Evolutionary conservation across 1,140 invertebrate genomes (phyloP), one percentile per base, ranked within the genome.

Genomic region (Lerema accius): DNA sequence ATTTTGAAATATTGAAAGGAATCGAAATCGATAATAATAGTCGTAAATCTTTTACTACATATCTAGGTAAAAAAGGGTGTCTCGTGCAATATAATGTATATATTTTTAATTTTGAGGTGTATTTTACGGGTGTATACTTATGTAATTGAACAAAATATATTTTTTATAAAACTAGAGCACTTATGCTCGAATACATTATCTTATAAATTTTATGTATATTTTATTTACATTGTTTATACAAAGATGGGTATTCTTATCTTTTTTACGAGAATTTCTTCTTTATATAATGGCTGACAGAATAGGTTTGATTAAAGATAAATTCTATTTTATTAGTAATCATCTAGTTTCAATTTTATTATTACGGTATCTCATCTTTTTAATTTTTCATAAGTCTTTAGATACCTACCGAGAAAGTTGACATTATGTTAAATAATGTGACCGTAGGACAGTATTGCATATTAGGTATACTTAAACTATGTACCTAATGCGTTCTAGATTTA

Each of bases 51-150:
- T 60, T 40, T 16, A 53, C 60, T 64, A 74, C 69, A 65, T 78
- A 77, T 65, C 48, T 72, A 72, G 67, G 58, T 78, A 77, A 75
- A n/a, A 80, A 80, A 82, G 69, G 17, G 74, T 82, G 74, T 76
- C 65, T 62, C 23, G 80, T 82, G 78, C 78, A 80, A 64, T 76
- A 80, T 51, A 80, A 64, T 76, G 78, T 51, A 73, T 73, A 70
- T 53, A 77, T 45, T 72, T 73, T 75, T 76, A 77, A 79, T 77
- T 72, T 69, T 72, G 72, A 78, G 70, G 77, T 76, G 71, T 73
- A 51, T 62, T 67, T 66, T 63, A 76, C 65, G 73, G 50, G 76
- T 81, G 80, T 81, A 76, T 72, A 80, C 35, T 55, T 76, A 56
- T 68, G 63, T 72, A 75, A 72, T 73, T 61, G 65, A 77, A 76